Base-by-base conservation (phyloP, 2,797 vertebrate genomes). In the Antennarius maculatus region DNA sequence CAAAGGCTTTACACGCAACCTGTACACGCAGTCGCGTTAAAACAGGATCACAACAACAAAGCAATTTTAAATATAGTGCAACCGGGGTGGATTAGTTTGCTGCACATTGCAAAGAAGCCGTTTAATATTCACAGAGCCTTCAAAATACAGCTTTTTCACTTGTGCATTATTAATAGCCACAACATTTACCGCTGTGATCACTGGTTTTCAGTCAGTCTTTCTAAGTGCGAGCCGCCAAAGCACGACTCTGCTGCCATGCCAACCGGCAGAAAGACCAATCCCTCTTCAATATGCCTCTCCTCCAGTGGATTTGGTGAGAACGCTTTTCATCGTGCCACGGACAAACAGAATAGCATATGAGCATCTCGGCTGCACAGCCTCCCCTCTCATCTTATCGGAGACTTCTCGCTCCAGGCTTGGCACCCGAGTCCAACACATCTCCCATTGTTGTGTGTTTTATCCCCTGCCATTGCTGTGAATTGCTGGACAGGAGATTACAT, bases 281-380 rank as follows among this genome's bases (percentile, higher is more conserved):
- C 81, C 74, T 71, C 79, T 70, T 58, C 82, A 76, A 76, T 72
- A 75, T 69, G 79, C 77, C 80, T 83, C 77, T 81, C 70, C 84
- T 89, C 74, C 73, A 60, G 74, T 81, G 79, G 80, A 88, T 90
- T 85, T 81, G 80, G 77, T 71, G 66, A 86, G 86, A 87, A 86
- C 77, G 80, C 78, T 81, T 87, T 88, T 89, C 86, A 88, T 87
- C 69, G 45, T 14, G 58, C 63, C 68, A 61, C 81, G 78, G 84
- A 90, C 85, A 91, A 91, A 90, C 87, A 89, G 89, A 91, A 86
- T 91, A 82, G 74, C 69, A 85, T 81, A 92, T 91, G 88, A 90
- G 80, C 71, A 80, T 85, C 71, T 75, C 68, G 13, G 28, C 84
- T 66, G 27, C 57, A 61, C 75, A 65, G 83, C 51, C 64, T 75